A percentile compares a stretch with the other conserved stretches of the same genome.
Evolutionary conservation across 2,888 invertebrate genomes (phyloP).

Genomic region (Trichopoda pennipes): DNA sequence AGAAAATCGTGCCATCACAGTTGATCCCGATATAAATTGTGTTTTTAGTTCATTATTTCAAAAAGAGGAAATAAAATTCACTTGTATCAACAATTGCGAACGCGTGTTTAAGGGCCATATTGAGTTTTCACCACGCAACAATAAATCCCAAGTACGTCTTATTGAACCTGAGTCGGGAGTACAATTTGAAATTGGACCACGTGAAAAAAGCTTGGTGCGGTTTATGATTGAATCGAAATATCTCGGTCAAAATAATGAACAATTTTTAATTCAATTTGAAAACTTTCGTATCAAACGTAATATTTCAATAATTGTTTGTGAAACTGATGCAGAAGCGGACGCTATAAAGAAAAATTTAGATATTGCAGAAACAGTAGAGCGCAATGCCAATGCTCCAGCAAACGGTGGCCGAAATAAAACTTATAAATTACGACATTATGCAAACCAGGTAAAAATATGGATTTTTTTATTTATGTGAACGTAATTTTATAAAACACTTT

Average conservation of each 20-base stretch:
- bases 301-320: conserved; percentile 75
- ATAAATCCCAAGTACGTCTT: conserved; percentile 71
- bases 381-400: conserved; percentile 5
- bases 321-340: conserved; percentile 69
- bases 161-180: conserved; percentile 69
- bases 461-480: no score
- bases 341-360: conserved; percentile 59
- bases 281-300: conserved; percentile 72
- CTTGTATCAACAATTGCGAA: conserved; percentile 71
- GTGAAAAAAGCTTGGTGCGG: conserved; percentile 47
- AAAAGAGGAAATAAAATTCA: conserved; percentile 71
- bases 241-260: conserved; percentile 74
- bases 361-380: conserved; percentile 32
- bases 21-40: conserved; percentile 82
- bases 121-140: conserved; percentile 46
- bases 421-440: conserved; percentile 73
- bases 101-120: conserved; percentile 68
- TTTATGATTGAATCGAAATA: conserved; percentile 73
- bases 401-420: conserved; percentile 50
- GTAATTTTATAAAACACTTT: conserved; percentile 10
- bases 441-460: conserved; percentile 70
- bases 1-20: conserved; percentile 71
- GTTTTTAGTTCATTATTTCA: conserved; percentile 80
- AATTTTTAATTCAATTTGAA: conserved; percentile 71
- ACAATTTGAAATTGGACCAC: not conserved